These are phyloP conservation scores for Pontoporia blainvillei DNA, from an alignment of 2,113 vertebrate species.

Conservation along the genomic window DNA sequence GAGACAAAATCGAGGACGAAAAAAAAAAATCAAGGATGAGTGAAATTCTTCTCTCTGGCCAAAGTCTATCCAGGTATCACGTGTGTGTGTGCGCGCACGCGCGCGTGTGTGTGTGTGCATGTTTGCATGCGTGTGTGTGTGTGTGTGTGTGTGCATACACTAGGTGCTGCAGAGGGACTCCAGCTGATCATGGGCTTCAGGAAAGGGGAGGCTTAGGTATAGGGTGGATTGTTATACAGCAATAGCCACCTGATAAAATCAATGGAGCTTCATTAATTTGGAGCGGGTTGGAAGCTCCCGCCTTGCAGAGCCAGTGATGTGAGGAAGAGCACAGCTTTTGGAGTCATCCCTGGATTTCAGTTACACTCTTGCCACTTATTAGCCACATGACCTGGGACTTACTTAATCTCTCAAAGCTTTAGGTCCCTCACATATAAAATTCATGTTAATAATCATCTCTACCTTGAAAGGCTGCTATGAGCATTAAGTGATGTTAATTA, in stretches of 20 bases:
- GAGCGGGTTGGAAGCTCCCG: neutral
- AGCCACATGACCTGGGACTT: too few relatives aligned
- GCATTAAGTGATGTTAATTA: neutral
- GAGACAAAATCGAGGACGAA: too few relatives aligned
- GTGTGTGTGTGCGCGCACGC: too few relatives aligned
- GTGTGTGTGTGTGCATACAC: too few relatives aligned
- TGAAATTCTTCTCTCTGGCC: too few relatives aligned
- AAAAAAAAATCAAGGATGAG: too few relatives aligned
- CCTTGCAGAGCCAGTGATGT: neutral
- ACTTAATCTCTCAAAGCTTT: neutral
- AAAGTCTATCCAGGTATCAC: too few relatives aligned
- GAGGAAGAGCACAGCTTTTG: neutral
- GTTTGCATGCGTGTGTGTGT: fast-evolving
- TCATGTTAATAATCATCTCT: neutral
- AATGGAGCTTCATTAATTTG: neutral
- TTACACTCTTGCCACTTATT: too few relatives aligned
- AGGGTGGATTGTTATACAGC: neutral
- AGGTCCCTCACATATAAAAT: neutral
- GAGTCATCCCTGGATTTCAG: neutral
- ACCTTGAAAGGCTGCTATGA: neutral
- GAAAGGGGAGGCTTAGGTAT: neutral
- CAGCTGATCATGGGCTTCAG: neutral
- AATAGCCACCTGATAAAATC: neutral
- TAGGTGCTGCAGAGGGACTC: neutral
- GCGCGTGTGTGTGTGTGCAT: too few relatives aligned